Percentiles rank a stretch among this genome's conserved stretches.
These are phyloP conservation scores for Brachycybe producta DNA, from an alignment of 2,888 invertebrate genomes.

Conservation along the genomic window DNA sequence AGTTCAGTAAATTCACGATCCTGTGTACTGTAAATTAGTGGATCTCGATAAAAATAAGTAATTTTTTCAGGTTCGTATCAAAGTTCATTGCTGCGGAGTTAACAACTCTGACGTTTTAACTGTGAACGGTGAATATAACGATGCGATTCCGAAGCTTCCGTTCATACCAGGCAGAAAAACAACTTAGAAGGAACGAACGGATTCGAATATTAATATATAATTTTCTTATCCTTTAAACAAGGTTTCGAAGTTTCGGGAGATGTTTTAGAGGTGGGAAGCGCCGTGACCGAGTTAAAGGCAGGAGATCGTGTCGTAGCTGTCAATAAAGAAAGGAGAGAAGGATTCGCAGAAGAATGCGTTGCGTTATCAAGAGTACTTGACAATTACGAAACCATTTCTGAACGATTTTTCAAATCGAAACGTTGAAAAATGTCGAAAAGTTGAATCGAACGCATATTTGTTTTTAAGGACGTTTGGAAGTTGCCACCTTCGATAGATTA, in stretches of 20 bases:
- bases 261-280: conserved; percentile 30
- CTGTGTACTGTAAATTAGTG: too few relatives aligned
- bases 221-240: conserved; percentile 21
- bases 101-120: conserved; percentile 48
- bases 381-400: neutral
- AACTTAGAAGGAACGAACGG: too few relatives aligned
- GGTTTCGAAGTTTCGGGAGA: conserved; percentile 43
- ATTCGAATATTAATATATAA: neutral
- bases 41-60: neutral
- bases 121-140: conserved; percentile 40
- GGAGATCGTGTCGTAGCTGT: conserved; percentile 50
- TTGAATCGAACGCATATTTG: neutral
- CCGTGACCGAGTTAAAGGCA: conserved; percentile 35
- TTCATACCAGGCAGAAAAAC: conserved; percentile 42
- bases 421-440: neutral
- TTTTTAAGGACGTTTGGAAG: conserved; percentile 44
- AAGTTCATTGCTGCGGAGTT: conserved; percentile 49
- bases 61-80: conserved; percentile 43
- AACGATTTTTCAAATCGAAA: neutral
- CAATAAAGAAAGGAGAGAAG: conserved; percentile 42
- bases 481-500: conserved; percentile 42
- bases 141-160: conserved; percentile 40
- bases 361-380: conserved; percentile 32
- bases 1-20: too few relatives aligned
- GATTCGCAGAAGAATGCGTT: conserved; percentile 48